Percentiles rank a stretch among this genome's conserved stretches.
phyloP scores from a whole-genome alignment of 2,797 vertebrate genomes.

The Bovichtus variegatus region DNA sequence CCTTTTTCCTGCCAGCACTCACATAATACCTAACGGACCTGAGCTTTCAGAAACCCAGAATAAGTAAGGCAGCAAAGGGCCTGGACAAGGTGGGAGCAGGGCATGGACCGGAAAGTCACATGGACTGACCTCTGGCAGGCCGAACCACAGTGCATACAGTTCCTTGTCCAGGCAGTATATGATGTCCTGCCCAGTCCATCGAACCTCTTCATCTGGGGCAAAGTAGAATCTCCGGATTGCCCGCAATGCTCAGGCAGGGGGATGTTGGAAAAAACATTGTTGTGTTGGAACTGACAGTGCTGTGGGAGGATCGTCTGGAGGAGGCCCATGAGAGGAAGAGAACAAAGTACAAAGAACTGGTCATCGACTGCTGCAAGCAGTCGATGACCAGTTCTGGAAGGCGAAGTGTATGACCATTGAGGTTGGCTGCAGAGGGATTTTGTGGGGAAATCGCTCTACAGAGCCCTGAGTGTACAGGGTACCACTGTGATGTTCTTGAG shows the following conservation, averaged over 20 bases:
- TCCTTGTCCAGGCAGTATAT: not conserved
- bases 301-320: no score
- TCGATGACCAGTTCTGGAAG: no score
- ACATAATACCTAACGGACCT: conserved; percentile 63
- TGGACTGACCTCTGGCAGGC: not conserved
- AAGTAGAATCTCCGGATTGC: not conserved
- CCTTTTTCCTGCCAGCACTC: conserved; percentile 43
- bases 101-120: not conserved
- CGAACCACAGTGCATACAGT: not conserved
- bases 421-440: no score
- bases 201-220: not conserved
- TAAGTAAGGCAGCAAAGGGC: conserved; percentile 43
- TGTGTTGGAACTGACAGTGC: no score
- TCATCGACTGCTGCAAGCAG: no score
- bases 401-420: no score
- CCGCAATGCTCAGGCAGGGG: not conserved
- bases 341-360: no score
- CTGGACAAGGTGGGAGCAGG: not conserved
- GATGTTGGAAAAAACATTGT: not conserved
- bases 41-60: conserved; percentile 52
- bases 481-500: no score
- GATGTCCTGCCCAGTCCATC: not conserved
- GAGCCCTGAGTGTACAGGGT: no score
- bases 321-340: no score
- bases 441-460: no score